Evolutionary conservation across 2,113 vertebrate genomes (phyloP).

Genomic region (Coreoperca whiteheadi): DNA sequence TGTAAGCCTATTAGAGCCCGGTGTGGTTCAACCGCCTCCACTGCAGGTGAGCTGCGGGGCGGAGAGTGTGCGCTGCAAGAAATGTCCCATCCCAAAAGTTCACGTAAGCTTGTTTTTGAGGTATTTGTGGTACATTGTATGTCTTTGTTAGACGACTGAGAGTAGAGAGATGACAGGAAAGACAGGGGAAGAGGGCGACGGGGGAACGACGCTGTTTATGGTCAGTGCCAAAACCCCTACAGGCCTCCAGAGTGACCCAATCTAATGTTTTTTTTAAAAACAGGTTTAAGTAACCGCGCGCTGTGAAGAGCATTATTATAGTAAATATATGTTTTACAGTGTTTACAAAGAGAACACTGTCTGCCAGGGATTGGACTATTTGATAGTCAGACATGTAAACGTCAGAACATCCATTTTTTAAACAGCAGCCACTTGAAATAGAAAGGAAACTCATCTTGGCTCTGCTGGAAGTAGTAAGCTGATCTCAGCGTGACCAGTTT

Average conservation of each 20-base stretch:
- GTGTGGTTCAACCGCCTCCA: conserved; percentile 54
- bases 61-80: conserved; percentile 58
- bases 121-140: background rate
- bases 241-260: no score
- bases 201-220: no score
- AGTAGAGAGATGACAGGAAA: background rate
- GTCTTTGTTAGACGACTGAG: background rate
- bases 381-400: background rate
- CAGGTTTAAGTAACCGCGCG: no score
- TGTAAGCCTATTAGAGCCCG: conserved; percentile 78
- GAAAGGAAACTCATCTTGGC: background rate
- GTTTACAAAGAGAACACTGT: background rate
- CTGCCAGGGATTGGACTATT: background rate
- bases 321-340: no score
- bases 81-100: conserved; percentile 19
- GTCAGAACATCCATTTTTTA: background rate
- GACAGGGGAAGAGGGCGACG: background rate
- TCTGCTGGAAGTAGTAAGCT: background rate
- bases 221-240: no score
- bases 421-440: background rate
- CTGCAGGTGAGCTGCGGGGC: conserved; percentile 53
- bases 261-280: no score
- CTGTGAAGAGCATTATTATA: no score
- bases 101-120: no score
- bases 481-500: background rate